Evolutionary conservation across 2,797 vertebrate species (phyloP).

Genomic region (Malacoraja senta): DNA sequence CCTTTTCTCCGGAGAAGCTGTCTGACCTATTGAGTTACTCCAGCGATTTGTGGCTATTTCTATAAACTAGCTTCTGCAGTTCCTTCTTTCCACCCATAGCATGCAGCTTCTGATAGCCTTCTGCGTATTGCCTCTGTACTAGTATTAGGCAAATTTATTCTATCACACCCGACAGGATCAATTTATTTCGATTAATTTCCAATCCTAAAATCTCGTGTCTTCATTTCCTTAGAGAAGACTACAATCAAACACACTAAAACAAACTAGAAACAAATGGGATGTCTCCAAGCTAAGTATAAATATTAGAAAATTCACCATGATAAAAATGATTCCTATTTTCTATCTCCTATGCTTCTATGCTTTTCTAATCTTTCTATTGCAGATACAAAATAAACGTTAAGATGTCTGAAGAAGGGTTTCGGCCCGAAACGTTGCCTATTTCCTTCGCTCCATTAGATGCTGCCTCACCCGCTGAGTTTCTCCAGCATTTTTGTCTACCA

Average conservation of each 20-base stretch:
- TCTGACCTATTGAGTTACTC: too few species aligned
- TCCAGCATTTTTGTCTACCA: too few species aligned
- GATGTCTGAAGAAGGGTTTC: too few species aligned
- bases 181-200: neutral
- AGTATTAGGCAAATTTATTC: constrained; percentile 5
- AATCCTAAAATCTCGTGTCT: neutral
- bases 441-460: too few species aligned
- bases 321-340: neutral
- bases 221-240: neutral
- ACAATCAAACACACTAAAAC: neutral
- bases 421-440: too few species aligned
- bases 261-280: neutral
- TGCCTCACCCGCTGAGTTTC: too few species aligned
- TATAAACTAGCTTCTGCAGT: too few species aligned
- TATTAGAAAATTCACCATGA: neutral
- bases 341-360: neutral
- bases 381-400: neutral
- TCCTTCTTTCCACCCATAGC: neutral
- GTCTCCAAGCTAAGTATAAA: neutral
- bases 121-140: neutral
- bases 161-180: neutral
- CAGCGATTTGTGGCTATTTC: too few species aligned
- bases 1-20: too few species aligned
- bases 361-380: neutral
- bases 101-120: neutral